A percentile compares a stretch with the other conserved stretches of the same genome.
Conservation (phyloP, 1,140 invertebrate genomes). For the Drosophila albomicans region DNA sequence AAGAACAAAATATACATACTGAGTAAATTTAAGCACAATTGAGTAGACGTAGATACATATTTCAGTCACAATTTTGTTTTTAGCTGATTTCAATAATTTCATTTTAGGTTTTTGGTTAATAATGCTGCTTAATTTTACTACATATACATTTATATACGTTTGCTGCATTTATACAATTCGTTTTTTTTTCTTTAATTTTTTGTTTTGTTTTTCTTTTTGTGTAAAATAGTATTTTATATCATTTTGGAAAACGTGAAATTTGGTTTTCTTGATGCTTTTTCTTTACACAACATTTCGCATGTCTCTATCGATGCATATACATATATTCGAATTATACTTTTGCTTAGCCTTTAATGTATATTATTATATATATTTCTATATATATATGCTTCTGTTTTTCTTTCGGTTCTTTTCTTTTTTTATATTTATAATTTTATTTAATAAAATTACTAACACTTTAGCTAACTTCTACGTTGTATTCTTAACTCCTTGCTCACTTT, state of each 20-base stretch:
- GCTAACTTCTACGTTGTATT: constrained; percentile 73
- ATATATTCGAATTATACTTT: constrained; percentile 49
- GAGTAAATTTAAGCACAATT: constrained; percentile 62
- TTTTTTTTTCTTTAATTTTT: constrained; percentile 32
- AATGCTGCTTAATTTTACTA: constrained; percentile 80
- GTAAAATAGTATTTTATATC: constrained; percentile 48
- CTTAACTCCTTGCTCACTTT: constrained; percentile 37
- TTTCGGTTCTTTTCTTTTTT: constrained; percentile 18
- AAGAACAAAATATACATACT: constrained; percentile 51
- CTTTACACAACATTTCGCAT: constrained; percentile 62
- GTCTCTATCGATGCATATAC: constrained; percentile 48
- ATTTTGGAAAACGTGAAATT: constrained; percentile 58
- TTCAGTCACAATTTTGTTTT: constrained; percentile 45
- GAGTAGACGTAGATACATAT: constrained; percentile 50
- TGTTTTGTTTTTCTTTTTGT: constrained; percentile 25
- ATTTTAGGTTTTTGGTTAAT: constrained; percentile 75
- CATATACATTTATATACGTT: constrained; percentile 80
- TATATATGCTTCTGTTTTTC: constrained; percentile 25
- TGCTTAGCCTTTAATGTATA: constrained; percentile 58
- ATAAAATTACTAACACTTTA: constrained; percentile 84
- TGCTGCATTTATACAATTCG: constrained; percentile 69
- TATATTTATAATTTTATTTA: constrained; percentile 76
- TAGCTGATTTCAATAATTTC: constrained; percentile 73
- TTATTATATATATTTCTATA: constrained; percentile 37
- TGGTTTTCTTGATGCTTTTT: constrained; percentile 41